phyloP scores from a whole-genome alignment of 1,140 invertebrate species.

The Tetranychus cinnabarinus region DNA sequence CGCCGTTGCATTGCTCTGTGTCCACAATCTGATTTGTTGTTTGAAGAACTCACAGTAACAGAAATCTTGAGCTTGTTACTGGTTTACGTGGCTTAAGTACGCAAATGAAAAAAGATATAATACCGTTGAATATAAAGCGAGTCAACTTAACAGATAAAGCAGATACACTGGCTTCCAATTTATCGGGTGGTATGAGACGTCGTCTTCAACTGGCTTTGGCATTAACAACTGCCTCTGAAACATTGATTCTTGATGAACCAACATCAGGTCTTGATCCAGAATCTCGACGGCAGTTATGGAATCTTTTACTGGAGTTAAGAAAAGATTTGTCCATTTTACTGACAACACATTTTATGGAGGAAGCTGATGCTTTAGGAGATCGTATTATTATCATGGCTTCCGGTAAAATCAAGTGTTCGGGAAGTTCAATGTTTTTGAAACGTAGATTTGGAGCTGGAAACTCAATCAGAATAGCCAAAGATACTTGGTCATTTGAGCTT shows the following conservation, averaged over 20 bases:
- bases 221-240: conserved; percentile 33
- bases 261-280: conserved; percentile 29
- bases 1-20: conserved; percentile 57
- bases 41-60: conserved; percentile 22
- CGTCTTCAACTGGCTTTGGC: conserved; percentile 66
- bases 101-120: conserved; percentile 26
- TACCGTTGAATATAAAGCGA: conserved; percentile 17
- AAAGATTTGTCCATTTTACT: conserved; percentile 49
- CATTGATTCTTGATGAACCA: conserved; percentile 12
- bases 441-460: conserved; percentile 20
- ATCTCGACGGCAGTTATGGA: conserved; percentile 33
- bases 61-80: conserved; percentile 8
- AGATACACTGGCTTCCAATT: conserved; percentile 38
- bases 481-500: not conserved
- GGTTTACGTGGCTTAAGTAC: conserved; percentile 34
- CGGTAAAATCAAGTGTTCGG: conserved; percentile 27
- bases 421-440: conserved; percentile 30
- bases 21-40: conserved; percentile 40
- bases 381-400: conserved; percentile 30
- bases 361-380: conserved; percentile 48
- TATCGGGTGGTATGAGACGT: conserved; percentile 64
- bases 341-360: conserved; percentile 95
- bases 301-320: conserved; percentile 20
- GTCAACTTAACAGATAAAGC: conserved; percentile 33
- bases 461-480: conserved; percentile 13